phyloP scores from a whole-genome alignment of 1,140 invertebrate species.

The Eumaeus atala region DNA sequence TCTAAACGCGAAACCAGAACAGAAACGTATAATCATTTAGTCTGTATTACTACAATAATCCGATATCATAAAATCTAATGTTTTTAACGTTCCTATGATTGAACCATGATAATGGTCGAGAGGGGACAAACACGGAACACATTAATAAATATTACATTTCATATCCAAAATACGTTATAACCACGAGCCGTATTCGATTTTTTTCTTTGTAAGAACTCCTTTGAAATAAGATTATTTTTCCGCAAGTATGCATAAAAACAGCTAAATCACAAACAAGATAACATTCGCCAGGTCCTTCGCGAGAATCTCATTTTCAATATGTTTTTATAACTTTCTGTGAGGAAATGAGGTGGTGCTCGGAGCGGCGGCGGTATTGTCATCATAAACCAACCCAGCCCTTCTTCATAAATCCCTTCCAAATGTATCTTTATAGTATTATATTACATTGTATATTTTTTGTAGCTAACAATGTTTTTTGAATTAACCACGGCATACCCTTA shows the following conservation, averaged over 20 bases:
- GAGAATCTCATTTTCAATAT: conserved; percentile 73
- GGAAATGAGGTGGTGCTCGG: conserved; percentile 66
- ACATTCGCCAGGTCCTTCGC: conserved; percentile 61
- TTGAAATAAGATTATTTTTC: conserved; percentile 57
- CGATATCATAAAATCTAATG: too few species aligned
- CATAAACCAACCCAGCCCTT: conserved; percentile 65
- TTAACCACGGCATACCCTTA: conserved; percentile 48
- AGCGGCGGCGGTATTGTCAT: conserved; percentile 57
- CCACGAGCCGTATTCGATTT: background rate
- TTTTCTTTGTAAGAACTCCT: conserved; percentile 31
- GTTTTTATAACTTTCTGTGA: conserved; percentile 72
- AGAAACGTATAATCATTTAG: too few species aligned
- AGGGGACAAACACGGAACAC: too few species aligned
- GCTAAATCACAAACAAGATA: conserved; percentile 69
- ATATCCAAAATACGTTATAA: too few species aligned
- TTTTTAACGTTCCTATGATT: too few species aligned
- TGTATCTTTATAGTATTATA: conserved; percentile 69
- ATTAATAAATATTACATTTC: too few species aligned
- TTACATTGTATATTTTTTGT: conserved; percentile 56
- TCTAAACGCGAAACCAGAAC: too few species aligned
- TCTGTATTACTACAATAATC: too few species aligned
- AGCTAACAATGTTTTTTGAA: conserved; percentile 50
- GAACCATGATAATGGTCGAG: too few species aligned
- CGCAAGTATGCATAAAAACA: conserved; percentile 59
- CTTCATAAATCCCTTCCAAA: conserved; percentile 68